Evolutionary conservation across 2,113 vertebrate species (phyloP).

Genomic region (Leucopsar rothschildi): DNA sequence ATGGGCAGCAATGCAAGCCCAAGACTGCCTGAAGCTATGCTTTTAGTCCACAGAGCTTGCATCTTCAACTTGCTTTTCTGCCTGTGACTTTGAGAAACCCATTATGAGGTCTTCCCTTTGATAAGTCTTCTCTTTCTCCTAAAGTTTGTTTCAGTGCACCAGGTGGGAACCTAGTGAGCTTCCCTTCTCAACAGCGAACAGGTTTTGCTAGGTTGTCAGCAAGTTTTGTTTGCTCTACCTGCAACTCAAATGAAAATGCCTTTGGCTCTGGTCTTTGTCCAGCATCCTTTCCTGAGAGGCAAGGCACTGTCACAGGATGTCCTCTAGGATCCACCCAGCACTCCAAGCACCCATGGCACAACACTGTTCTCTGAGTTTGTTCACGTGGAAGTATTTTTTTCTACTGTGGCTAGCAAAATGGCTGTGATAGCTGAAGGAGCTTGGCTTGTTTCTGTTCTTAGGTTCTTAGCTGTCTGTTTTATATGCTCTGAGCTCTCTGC

Average conservation of each 20-base stretch:
- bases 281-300: background rate
- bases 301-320: background rate
- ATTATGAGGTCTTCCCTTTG: background rate
- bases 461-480: background rate
- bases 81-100: background rate
- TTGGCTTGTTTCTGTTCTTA: background rate
- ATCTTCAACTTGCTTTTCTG: background rate
- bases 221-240: background rate
- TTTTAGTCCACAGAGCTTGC: background rate
- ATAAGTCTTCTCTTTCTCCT: background rate
- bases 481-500: background rate
- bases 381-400: background rate
- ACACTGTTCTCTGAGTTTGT: background rate
- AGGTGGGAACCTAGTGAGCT: background rate
- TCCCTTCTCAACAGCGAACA: background rate
- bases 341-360: background rate
- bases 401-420: background rate
- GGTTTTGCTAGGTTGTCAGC: background rate
- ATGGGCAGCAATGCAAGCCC: background rate
- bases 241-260: background rate
- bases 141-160: background rate
- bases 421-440: background rate
- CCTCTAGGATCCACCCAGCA: background rate
- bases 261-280: background rate
- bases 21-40: background rate